Percentiles rank a stretch among this genome's conserved stretches.
These are phyloP conservation scores for Lophochroa leadbeateri DNA, from an alignment of 2,113 vertebrate genomes.

Conservation along the genomic window DNA sequence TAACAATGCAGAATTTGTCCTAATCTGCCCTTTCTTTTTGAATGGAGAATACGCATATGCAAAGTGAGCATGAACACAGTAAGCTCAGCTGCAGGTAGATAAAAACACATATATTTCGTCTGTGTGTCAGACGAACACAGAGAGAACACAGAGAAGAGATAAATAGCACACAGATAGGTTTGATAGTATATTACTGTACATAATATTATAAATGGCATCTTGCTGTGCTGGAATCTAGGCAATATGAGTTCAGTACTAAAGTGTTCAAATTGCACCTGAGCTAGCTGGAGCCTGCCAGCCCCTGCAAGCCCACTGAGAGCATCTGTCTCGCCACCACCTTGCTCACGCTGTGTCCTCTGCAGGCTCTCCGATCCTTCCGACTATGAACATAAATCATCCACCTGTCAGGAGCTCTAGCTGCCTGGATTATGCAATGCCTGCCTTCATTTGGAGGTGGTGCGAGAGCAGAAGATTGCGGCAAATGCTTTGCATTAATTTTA, in stretches of 20 bases:
- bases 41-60: neutral
- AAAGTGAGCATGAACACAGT: neutral
- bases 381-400: conserved; percentile 91
- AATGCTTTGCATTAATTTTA: conserved; percentile 81
- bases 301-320: conserved; percentile 85
- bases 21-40: conserved; percentile 54
- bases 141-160: neutral
- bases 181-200: conserved; percentile 68
- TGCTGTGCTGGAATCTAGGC: conserved; percentile 77
- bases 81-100: neutral
- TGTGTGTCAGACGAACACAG: neutral
- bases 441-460: conserved; percentile 82
- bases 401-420: conserved; percentile 83
- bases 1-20: conserved; percentile 52
- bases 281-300: conserved; percentile 82
- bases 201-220: conserved; percentile 69
- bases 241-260: conserved; percentile 72
- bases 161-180: conserved; percentile 32
- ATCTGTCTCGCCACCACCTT: conserved; percentile 83
- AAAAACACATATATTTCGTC: neutral
- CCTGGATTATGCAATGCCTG: conserved; percentile 87
- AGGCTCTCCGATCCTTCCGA: conserved; percentile 82
- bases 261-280: conserved; percentile 82
- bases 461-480: conserved; percentile 77
- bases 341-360: conserved; percentile 80